These are phyloP conservation scores for Platynereis dumerilii DNA, from an alignment of 2,888 invertebrate species.

Conservation along the genomic window DNA sequence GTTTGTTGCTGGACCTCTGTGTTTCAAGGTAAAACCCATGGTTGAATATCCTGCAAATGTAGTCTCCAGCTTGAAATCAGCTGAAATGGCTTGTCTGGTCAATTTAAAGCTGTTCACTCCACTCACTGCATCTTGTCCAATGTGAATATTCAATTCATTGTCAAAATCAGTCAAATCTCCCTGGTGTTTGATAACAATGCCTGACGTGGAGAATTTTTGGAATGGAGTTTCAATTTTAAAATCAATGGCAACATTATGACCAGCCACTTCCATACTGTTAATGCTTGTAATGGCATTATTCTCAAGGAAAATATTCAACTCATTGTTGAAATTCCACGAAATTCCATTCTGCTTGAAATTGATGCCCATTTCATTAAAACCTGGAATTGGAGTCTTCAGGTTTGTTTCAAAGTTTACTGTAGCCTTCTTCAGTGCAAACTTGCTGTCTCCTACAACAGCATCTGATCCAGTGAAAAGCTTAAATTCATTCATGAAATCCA, in stretches of 20 bases:
- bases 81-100: background rate
- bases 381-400: too few species aligned
- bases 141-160: constrained; percentile 11
- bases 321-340: background rate
- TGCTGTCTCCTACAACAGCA: too few species aligned
- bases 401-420: too few species aligned
- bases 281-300: background rate
- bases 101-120: background rate
- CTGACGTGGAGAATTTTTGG: background rate
- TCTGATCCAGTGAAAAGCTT: too few species aligned
- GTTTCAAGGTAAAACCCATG: constrained; percentile 14
- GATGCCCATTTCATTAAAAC: too few species aligned
- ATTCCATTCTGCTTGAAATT: background rate
- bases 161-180: constrained; percentile 24
- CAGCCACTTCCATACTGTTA: background rate
- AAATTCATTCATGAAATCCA: too few species aligned
- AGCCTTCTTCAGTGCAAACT: too few species aligned
- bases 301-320: background rate
- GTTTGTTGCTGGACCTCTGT: constrained; percentile 25
- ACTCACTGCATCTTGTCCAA: background rate
- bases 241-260: background rate
- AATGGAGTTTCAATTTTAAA: constrained; percentile 5
- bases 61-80: background rate
- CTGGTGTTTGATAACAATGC: constrained; percentile 20
- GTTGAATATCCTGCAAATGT: background rate